Conservation (phyloP, 2,888 invertebrate genomes). For the Drosophila koepferae region DNA sequence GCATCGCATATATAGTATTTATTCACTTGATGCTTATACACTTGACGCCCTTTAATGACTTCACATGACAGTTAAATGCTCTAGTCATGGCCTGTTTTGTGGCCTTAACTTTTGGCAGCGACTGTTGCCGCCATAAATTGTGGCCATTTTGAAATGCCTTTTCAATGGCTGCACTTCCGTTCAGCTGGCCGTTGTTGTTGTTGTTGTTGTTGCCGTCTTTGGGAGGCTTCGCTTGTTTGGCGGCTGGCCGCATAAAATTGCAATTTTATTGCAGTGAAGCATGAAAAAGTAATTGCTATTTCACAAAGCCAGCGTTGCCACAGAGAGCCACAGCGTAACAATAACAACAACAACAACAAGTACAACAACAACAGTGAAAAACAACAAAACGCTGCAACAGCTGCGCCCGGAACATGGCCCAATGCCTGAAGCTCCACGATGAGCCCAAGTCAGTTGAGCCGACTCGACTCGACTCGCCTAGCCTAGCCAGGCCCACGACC, state of each 20-base stretch:
- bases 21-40: conserved; percentile 12
- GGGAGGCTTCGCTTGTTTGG: conserved; percentile 58
- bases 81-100: conserved; percentile 39
- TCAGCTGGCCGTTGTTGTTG: conserved; percentile 13
- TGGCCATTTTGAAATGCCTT: conserved; percentile 71
- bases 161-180: conserved; percentile 75
- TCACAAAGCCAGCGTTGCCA: conserved; percentile 66
- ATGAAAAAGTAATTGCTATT: conserved; percentile 81
- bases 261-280: conserved; percentile 79
- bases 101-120: conserved; percentile 45
- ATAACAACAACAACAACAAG: conserved; percentile 23
- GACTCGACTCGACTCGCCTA: conserved; percentile 11
- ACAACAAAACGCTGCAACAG: conserved; percentile 68
- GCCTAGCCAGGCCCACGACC: conserved; percentile 38
- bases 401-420: conserved; percentile 48
- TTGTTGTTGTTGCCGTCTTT: conserved; percentile 23
- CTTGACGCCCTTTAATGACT: conserved; percentile 31
- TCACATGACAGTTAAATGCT: conserved; percentile 52
- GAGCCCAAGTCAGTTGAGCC: conserved; percentile 25
- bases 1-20: background rate
- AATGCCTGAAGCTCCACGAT: conserved; percentile 15
- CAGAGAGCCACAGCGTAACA: conserved; percentile 14
- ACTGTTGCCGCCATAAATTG: conserved; percentile 56
- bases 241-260: conserved; percentile 80
- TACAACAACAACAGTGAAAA: conserved; percentile 26